Conservation (phyloP, 2,113 vertebrate species). For the Capreolus pygargus region DNA sequence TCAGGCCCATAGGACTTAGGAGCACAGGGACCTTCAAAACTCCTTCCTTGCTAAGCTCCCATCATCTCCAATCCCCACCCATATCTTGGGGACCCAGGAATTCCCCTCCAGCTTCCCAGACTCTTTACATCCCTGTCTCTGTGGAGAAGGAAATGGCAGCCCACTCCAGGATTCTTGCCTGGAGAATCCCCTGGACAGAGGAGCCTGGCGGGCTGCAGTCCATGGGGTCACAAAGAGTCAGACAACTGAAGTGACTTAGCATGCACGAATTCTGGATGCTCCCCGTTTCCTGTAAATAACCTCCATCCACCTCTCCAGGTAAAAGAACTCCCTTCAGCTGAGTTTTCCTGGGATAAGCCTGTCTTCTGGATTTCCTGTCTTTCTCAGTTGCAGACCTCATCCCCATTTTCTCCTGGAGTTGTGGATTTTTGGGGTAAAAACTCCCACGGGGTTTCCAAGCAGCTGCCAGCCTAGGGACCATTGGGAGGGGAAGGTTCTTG, state of each 20-base stretch:
- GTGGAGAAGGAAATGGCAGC: neutral
- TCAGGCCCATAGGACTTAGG: neutral
- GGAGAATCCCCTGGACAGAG: neutral
- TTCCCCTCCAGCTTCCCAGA: neutral
- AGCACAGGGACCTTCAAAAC: neutral
- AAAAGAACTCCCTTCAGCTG: neutral
- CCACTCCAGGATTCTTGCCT: neutral
- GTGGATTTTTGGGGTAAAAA: neutral
- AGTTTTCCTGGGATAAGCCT: neutral
- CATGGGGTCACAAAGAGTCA: neutral
- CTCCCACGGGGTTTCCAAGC: neutral
- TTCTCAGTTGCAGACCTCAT: neutral
- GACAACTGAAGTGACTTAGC: neutral
- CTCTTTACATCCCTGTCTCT: neutral
- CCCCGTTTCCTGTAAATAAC: neutral
- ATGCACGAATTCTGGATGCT: neutral
- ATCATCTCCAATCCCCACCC: neutral
- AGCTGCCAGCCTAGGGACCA: neutral
- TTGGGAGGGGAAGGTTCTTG: neutral
- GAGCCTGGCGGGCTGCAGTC: neutral
- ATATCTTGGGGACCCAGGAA: neutral
- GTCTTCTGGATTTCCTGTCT: neutral
- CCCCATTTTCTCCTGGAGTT: neutral
- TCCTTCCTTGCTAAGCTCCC: neutral
- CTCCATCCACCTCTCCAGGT: neutral